Base-by-base conservation (phyloP, 2,888 invertebrate genomes). In the Drosophila histrio region DNA sequence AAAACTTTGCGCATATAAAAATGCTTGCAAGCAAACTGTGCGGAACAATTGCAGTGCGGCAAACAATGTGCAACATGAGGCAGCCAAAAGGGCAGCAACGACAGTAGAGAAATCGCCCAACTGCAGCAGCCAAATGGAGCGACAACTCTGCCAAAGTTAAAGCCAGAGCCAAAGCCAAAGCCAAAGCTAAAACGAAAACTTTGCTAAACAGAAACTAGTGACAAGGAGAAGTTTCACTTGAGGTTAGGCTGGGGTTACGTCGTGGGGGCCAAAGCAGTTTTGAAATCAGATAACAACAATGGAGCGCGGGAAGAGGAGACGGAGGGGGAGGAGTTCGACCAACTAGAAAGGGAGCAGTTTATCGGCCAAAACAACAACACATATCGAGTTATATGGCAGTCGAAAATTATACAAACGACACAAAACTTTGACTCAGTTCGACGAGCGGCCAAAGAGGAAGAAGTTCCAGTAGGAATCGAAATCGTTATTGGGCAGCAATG, bases 1-100 rank as follows among this genome's bases (percentile, higher is more conserved):
- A 79, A 75, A 81, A 85, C 56, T 81, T 80, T 74, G 44, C 17
- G 39, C 44, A 53, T 38, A 72, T 41, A 57, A 38, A 54, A 54
- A 39, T 34, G 50, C 54, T 58, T 28, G 57, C 56, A 39, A 47
- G 71, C 71, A 84, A 84, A 85, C 80, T 87, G 82, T 79, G 85
- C 85, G 83, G 85, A 87, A 85, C 84, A 85, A 85, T 85, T 85
- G 87, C 78, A 72, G 69, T 72, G 75, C 75, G 47, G 62, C 79
- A 66, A 87, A 81, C 81, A 84, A 84, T 84, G 85, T 84, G 81
- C 76, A 62, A 59, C 58, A 53, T 15, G 53, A 30, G 58, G 52
- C 56, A 56, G 21, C 36, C 24, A 43, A 32, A 44, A 30, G 41
- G 46, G 46, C 60, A 47, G 46, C 11, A 47, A 15, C 21, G 13